Evolutionary conservation across 2,797 vertebrate genomes (phyloP).

Genomic region (Tenualosa ilisha): DNA sequence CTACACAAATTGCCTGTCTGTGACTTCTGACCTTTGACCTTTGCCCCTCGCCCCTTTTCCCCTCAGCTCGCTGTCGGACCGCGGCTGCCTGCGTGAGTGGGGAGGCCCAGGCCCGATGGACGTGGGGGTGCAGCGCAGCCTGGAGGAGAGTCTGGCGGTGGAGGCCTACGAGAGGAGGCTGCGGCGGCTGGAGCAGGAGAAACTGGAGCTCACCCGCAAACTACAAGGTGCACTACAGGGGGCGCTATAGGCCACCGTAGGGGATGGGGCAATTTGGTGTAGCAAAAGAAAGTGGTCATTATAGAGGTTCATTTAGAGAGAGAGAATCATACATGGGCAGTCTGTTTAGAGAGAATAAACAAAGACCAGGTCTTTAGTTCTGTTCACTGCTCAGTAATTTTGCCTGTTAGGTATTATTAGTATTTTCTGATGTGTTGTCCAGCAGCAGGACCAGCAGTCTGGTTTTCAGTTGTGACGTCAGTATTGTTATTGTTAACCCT

Average conservation of each 20-base stretch:
- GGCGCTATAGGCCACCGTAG: too few relatives aligned
- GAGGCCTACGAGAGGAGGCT: conserved; percentile 97
- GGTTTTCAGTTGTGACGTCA: neutral
- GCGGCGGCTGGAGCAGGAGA: conserved; percentile 94
- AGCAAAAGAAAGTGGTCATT: too few relatives aligned
- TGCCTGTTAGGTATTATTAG: too few relatives aligned
- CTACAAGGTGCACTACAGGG: conserved; percentile 81
- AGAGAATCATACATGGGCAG: too few relatives aligned
- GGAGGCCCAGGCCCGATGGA: conserved; percentile 75
- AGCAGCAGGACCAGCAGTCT: too few relatives aligned
- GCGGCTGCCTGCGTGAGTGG: conserved; percentile 82
- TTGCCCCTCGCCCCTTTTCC: neutral
- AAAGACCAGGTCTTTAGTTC: too few relatives aligned
- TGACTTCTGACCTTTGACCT: neutral
- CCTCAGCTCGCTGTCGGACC: conserved; percentile 87
- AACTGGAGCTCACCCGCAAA: conserved; percentile 93
- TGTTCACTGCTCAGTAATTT: too few relatives aligned
- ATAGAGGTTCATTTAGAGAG: too few relatives aligned
- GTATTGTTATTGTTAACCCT: too few relatives aligned
- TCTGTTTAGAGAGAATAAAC: too few relatives aligned
- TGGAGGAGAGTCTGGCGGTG: conserved; percentile 93
- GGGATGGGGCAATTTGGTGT: too few relatives aligned
- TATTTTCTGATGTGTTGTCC: too few relatives aligned
- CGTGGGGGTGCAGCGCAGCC: conserved; percentile 82
- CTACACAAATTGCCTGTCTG: neutral